phyloP scores from a whole-genome alignment of 23 tunicate species.

The Ascidia mentula region DNA sequence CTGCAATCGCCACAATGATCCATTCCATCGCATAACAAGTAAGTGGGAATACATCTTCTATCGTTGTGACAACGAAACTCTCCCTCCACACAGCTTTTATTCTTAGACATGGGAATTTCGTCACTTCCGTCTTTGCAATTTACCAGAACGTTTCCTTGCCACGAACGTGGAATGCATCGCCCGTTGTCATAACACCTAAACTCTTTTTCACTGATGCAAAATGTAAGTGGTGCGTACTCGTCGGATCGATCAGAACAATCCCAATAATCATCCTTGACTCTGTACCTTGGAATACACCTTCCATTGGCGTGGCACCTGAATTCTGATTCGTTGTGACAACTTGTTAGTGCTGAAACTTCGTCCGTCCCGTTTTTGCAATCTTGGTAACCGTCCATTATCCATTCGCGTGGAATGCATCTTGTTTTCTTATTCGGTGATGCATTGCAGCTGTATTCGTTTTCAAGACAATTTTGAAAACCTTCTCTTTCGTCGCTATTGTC shows the following conservation, averaged over 20 bases:
- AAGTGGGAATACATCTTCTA: conserved; percentile 9
- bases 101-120: background rate
- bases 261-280: background rate
- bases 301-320: background rate
- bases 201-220: background rate
- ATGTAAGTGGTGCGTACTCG: background rate
- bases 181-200: conserved; percentile 38
- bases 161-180: conserved; percentile 40
- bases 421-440: background rate
- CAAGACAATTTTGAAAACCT: background rate
- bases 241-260: background rate
- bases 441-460: background rate
- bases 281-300: conserved; percentile 1
- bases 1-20: conserved; percentile 52
- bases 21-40: conserved; percentile 43
- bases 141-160: conserved; percentile 3
- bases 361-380: background rate
- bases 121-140: conserved; percentile 41
- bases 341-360: background rate
- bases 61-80: conserved; percentile 35
- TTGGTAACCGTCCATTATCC: background rate
- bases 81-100: background rate
- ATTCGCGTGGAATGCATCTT: conserved; percentile 18
- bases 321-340: background rate
- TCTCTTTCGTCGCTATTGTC: conserved; percentile 13